Evolutionary conservation across 2,113 vertebrate species (phyloP).

Genomic region (Epinephelus cyanopodus): DNA sequence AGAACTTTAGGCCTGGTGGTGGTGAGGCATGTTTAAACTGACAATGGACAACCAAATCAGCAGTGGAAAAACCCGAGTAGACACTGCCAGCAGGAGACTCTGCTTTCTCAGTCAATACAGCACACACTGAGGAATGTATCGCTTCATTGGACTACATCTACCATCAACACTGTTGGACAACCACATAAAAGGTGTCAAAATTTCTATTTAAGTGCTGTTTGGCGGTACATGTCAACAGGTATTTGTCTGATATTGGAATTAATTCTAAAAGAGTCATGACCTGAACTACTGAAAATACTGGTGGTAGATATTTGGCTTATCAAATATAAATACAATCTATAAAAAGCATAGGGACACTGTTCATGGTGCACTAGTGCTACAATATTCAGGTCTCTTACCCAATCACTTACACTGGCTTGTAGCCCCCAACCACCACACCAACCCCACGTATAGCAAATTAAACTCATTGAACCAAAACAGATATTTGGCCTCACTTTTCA

Average conservation of each 20-base stretch:
- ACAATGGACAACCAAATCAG: no score
- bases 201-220: background rate
- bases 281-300: background rate
- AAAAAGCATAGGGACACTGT: background rate
- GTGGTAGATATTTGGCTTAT: background rate
- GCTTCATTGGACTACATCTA: no score
- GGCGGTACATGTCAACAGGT: background rate
- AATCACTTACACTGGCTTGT: background rate
- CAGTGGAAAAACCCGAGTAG: no score
- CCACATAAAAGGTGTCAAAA: no score
- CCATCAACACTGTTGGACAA: no score
- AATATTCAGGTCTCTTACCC: background rate
- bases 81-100: no score
- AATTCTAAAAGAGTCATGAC: background rate
- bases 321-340: background rate
- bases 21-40: no score
- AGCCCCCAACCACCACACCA: background rate
- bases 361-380: background rate
- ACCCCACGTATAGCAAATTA: background rate
- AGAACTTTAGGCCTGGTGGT: no score
- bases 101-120: no score
- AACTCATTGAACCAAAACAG: background rate
- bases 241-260: background rate
- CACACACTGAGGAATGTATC: no score
- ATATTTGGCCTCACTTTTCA: background rate